phyloP scores from a whole-genome alignment of 2,888 invertebrate genomes.

The Polia nebulosa region DNA sequence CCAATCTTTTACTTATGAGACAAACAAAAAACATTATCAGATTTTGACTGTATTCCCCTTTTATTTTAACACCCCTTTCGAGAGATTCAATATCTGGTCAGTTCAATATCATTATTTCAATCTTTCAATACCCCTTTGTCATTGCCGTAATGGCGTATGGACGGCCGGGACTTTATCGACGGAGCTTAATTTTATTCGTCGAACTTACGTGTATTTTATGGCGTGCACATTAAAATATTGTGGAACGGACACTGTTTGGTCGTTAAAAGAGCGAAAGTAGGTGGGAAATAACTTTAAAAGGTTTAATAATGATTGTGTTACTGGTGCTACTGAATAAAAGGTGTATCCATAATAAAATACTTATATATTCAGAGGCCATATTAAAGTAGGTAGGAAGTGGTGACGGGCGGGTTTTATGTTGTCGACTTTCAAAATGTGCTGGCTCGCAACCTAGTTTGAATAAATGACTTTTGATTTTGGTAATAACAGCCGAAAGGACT shows the following conservation, averaged over 20 bases:
- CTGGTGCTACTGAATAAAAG: not conserved
- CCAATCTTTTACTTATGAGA: not conserved
- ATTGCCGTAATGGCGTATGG: conserved; percentile 53
- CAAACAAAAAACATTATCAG: not conserved
- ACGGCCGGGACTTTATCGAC: conserved; percentile 49
- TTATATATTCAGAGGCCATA: too few species aligned
- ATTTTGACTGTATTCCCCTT: not conserved
- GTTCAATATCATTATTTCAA: conserved; percentile 56
- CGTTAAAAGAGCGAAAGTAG: conserved; percentile 20
- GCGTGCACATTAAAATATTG: conserved; percentile 52
- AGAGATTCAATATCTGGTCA: conserved; percentile 28
- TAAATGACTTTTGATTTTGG: too few species aligned
- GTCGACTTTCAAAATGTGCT: too few species aligned
- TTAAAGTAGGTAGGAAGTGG: too few species aligned
- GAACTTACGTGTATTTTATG: conserved; percentile 52
- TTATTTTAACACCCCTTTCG: conserved; percentile 26
- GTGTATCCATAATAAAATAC: too few species aligned
- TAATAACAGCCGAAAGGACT: too few species aligned
- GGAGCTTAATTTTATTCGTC: conserved; percentile 52
- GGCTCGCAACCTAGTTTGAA: too few species aligned
- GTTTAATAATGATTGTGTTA: not conserved
- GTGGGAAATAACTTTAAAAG: not conserved
- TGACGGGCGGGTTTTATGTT: too few species aligned
- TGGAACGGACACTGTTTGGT: conserved; percentile 12
- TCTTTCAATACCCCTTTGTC: conserved; percentile 55